Evolutionary conservation across 2,888 invertebrate species (phyloP).

Genomic region (Ceratothoa steindachneri): DNA sequence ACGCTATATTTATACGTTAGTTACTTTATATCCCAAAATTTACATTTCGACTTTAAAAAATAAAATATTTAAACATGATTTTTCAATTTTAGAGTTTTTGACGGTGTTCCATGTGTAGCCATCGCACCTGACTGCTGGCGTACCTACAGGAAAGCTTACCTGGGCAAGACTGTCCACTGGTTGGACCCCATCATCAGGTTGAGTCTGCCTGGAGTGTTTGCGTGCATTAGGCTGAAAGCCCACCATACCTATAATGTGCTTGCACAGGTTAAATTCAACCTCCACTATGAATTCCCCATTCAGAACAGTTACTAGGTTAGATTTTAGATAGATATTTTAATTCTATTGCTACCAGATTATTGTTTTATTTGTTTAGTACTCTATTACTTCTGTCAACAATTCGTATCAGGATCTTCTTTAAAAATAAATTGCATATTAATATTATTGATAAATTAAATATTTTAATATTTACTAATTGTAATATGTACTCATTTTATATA

Average conservation of each 20-base stretch:
- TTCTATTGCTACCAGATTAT: too few species aligned
- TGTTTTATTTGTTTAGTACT: too few species aligned
- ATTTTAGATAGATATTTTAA: too few species aligned
- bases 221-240: background rate
- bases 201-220: background rate
- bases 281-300: background rate
- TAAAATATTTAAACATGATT: too few species aligned
- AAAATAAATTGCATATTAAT: too few species aligned
- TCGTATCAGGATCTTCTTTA: too few species aligned
- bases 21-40: too few species aligned
- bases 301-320: background rate
- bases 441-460: too few species aligned
- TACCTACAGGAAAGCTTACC: too few species aligned
- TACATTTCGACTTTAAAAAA: too few species aligned
- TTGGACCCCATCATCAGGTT: background rate
- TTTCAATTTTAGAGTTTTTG: background rate
- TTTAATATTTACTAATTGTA: background rate
- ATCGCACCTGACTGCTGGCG: background rate
- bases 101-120: background rate
- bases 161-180: background rate
- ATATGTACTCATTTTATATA: background rate
- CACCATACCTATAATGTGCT: background rate
- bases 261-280: background rate
- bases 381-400: too few species aligned
- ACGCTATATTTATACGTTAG: too few species aligned